Conservation (phyloP, 23 tunicate species). For the Oikopleura albicans region DNA sequence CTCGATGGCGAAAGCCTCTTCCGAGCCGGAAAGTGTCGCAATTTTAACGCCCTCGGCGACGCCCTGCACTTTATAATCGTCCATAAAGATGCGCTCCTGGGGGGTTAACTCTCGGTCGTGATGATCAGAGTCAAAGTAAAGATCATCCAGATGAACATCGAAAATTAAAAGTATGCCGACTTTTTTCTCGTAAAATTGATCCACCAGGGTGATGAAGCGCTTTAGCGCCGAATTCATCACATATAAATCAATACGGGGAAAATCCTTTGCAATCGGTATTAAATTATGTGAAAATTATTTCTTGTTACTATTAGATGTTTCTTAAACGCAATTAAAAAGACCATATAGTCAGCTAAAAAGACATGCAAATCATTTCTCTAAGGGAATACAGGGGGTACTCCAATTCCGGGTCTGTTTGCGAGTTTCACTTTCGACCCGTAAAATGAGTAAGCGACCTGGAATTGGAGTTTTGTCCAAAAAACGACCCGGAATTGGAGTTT, state of each 20-base stretch:
- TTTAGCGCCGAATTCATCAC: constrained; percentile 34
- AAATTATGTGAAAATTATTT: too few relatives aligned
- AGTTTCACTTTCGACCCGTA: too few relatives aligned
- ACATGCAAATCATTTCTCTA: too few relatives aligned
- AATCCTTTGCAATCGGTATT: too few relatives aligned
- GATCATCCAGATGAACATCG: constrained; percentile 9
- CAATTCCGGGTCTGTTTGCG: too few relatives aligned
- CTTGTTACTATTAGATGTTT: too few relatives aligned
- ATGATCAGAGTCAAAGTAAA: not conserved
- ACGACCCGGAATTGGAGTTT: too few relatives aligned
- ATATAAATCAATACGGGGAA: constrained; percentile 6
- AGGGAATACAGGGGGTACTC: too few relatives aligned
- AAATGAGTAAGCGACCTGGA: too few relatives aligned
- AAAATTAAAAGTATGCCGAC: constrained; percentile 8
- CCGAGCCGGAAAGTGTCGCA: constrained; percentile 83
- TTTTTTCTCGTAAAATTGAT: constrained; percentile 75
- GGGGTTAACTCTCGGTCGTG: constrained; percentile 27
- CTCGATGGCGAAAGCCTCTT: constrained; percentile 85
- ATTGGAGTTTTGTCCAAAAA: too few relatives aligned
- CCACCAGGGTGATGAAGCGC: constrained; percentile 71
- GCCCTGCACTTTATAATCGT: not conserved
- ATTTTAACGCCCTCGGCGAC: constrained; percentile 18
- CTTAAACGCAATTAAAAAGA: too few relatives aligned
- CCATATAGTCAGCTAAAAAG: too few relatives aligned
- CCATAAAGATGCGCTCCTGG: constrained; percentile 19